Evolutionary conservation across 2,888 invertebrate species (phyloP).

Genomic region (Drosophila buzzatii): DNA sequence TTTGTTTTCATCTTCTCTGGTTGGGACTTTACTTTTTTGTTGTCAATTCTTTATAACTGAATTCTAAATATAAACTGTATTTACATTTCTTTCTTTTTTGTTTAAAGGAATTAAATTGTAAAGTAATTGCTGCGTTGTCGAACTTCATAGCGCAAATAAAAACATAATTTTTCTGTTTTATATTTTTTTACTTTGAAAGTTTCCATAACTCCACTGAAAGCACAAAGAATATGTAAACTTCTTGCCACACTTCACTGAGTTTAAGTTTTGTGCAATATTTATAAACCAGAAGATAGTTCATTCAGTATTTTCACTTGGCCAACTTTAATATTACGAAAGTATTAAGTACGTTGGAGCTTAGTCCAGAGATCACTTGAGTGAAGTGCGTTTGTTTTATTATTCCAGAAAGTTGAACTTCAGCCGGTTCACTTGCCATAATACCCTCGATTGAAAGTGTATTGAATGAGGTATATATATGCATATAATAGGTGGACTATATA

Average conservation of each 20-base stretch:
- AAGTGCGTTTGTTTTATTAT: conserved; percentile 7
- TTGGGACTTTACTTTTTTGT: not conserved
- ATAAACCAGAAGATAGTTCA: not conserved
- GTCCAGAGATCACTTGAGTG: conserved; percentile 3
- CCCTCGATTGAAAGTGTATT: not conserved
- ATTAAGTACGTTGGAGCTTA: not conserved
- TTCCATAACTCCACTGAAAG: no score
- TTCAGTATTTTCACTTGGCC: not conserved
- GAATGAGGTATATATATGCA: not conserved
- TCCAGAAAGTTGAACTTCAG: not conserved
- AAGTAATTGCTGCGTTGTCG: not conserved
- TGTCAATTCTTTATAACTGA: not conserved
- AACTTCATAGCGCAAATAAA: not conserved
- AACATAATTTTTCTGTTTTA: not conserved
- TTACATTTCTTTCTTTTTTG: not conserved
- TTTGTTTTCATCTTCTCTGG: not conserved
- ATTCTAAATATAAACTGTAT: not conserved
- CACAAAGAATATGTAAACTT: not conserved
- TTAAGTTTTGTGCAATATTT: not conserved
- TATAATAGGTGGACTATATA: no score
- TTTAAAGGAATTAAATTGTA: not conserved
- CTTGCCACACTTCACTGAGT: conserved; percentile 14
- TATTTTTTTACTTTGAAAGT: no score
- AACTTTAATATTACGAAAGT: not conserved
- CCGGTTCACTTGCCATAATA: not conserved